A percentile compares a stretch with the other conserved stretches of the same genome.
These are phyloP conservation scores for Ispidina picta DNA, from an alignment of 2,797 vertebrate genomes.

Conservation along the genomic window DNA sequence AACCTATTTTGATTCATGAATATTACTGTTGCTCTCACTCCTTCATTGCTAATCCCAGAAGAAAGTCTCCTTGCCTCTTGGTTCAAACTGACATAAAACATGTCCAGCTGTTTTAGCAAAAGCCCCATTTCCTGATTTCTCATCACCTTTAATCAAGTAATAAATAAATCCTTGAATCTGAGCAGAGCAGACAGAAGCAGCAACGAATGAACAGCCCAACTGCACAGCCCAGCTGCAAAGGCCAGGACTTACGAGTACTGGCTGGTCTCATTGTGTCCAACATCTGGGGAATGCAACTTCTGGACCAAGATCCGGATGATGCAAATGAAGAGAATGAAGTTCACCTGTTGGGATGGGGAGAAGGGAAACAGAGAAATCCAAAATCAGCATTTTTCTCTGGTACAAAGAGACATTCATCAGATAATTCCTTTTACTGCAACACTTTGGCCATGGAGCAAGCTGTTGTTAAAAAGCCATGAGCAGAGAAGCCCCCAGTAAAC, in stretches of 20 bases:
- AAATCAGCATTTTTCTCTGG: background rate
- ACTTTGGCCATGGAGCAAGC: background rate
- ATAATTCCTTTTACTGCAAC: background rate
- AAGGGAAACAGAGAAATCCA: background rate
- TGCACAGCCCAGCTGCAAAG: background rate
- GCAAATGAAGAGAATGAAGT: constrained; percentile 93
- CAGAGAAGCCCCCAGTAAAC: constrained; percentile 48
- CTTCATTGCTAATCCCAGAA: background rate
- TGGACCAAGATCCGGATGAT: constrained; percentile 95
- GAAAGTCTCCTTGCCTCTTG: background rate
- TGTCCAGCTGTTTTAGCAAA: background rate
- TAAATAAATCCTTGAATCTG: background rate
- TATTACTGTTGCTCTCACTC: background rate
- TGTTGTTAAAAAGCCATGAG: constrained; percentile 25
- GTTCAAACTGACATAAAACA: background rate
- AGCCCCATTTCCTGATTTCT: background rate
- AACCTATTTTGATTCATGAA: background rate
- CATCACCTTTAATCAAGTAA: background rate
- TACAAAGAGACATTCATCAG: background rate
- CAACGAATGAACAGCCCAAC: background rate
- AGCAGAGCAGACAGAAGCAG: background rate
- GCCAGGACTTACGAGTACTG: constrained; percentile 89
- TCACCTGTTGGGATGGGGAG: constrained; percentile 80
- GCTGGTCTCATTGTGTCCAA: constrained; percentile 90
- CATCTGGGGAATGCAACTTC: constrained; percentile 93